Evolutionary conservation across 2,113 vertebrate species (phyloP).

Genomic region (Nettapus auritus): DNA sequence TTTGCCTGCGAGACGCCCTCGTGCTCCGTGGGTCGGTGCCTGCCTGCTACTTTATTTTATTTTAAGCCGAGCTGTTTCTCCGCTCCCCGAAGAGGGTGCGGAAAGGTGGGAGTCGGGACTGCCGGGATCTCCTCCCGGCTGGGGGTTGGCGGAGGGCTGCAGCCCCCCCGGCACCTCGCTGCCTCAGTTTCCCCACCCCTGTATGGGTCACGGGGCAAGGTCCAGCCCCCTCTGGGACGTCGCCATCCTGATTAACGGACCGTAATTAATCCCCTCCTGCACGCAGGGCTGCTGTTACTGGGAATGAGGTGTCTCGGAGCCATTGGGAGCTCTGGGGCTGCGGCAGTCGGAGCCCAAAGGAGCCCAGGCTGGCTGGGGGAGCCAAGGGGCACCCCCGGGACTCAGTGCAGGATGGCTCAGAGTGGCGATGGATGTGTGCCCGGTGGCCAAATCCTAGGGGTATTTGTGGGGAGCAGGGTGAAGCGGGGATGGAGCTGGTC

Average conservation of each 20-base stretch:
- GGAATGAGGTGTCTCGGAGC: background rate
- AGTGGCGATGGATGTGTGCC: too few species aligned
- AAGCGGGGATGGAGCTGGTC: too few species aligned
- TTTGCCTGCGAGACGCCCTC: background rate
- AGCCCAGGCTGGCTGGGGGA: too few species aligned
- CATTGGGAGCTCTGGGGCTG: background rate
- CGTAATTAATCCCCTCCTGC: background rate
- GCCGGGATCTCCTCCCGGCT: background rate
- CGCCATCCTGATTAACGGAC: background rate
- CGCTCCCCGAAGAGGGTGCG: accelerated
- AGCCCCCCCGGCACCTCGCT: background rate
- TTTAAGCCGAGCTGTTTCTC: background rate
- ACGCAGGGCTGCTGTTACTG: background rate
- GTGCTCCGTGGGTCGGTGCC: background rate
- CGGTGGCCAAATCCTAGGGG: too few species aligned
- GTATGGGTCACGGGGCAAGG: background rate
- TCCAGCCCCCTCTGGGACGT: too few species aligned
- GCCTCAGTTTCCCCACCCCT: background rate
- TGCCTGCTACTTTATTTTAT: background rate
- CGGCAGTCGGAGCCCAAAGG: background rate
- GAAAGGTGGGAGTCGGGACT: background rate
- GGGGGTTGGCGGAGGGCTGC: background rate
- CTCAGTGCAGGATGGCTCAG: too few species aligned
- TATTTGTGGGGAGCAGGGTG: too few species aligned
- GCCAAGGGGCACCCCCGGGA: too few species aligned